Evolutionary conservation across 1,140 invertebrate species (phyloP).

Genomic region (Ostrea edulis): DNA sequence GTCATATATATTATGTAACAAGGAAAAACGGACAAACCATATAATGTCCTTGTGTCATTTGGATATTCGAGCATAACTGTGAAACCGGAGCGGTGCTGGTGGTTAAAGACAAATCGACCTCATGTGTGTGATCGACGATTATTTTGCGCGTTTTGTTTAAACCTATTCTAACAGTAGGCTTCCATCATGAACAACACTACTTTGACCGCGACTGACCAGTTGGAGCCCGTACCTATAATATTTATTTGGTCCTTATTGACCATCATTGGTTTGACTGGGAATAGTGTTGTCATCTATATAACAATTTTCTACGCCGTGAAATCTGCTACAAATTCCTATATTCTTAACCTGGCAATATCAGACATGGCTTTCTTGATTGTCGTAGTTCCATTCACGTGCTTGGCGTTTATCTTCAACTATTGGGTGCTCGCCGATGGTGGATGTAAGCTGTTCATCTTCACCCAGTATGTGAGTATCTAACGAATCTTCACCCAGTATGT

Average conservation of each 20-base stretch:
- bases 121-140: no score
- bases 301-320: not conserved
- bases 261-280: slow-evolving; percentile 1
- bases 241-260: slow-evolving; percentile 25
- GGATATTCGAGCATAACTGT: no score
- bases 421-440: slow-evolving; percentile 13
- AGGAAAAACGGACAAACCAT: no score
- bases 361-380: slow-evolving; percentile 16
- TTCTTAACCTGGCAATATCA: slow-evolving; percentile 10
- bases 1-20: no score
- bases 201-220: not conserved
- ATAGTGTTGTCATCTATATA: slow-evolving; percentile 32
- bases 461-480: slow-evolving; percentile 9
- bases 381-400: slow-evolving; percentile 13
- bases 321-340: slow-evolving; percentile 1
- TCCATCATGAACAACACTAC: not conserved
- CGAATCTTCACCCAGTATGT: no score
- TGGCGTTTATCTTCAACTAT: not conserved
- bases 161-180: no score
- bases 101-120: no score
- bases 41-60: no score
- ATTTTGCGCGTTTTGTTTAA: no score
- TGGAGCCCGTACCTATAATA: not conserved
- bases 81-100: no score
- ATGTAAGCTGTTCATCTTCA: slow-evolving; percentile 33